Conservation (phyloP, 35 echinoderm and acorn worm species). For the Ophiothrix spiculata region DNA sequence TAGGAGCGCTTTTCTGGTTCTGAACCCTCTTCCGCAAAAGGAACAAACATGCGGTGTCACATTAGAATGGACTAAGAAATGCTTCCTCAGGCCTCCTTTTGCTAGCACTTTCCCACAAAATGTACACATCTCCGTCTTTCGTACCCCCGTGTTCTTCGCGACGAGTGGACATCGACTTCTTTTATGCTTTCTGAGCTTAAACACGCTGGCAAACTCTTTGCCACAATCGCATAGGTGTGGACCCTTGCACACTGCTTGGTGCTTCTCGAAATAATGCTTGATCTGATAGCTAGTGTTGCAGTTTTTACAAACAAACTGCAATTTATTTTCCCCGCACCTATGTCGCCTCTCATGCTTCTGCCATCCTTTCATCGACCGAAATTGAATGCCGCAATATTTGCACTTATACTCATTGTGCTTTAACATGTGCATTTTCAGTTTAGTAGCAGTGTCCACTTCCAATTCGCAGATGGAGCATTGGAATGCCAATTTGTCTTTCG, state of each 20-base stretch:
- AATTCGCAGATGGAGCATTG: not conserved
- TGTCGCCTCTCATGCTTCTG: too few relatives aligned
- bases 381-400: not conserved
- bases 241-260: not conserved
- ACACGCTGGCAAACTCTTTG: not conserved
- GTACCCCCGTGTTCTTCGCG: too few relatives aligned
- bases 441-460: not conserved
- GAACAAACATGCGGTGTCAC: not conserved
- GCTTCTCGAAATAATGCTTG: not conserved
- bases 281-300: too few relatives aligned
- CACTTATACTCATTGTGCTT: not conserved
- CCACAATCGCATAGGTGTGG: not conserved
- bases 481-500: too few relatives aligned
- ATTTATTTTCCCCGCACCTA: too few relatives aligned
- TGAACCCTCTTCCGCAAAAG: not conserved
- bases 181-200: not conserved
- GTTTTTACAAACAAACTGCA: too few relatives aligned
- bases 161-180: not conserved
- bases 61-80: not conserved
- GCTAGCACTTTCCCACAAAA: not conserved
- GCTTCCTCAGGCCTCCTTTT: not conserved
- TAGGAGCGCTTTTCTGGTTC: not conserved
- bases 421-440: not conserved
- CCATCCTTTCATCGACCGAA: too few relatives aligned
- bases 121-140: not conserved